phyloP scores from a whole-genome alignment of 2,888 invertebrate genomes.

The Drosophila koepferae region DNA sequence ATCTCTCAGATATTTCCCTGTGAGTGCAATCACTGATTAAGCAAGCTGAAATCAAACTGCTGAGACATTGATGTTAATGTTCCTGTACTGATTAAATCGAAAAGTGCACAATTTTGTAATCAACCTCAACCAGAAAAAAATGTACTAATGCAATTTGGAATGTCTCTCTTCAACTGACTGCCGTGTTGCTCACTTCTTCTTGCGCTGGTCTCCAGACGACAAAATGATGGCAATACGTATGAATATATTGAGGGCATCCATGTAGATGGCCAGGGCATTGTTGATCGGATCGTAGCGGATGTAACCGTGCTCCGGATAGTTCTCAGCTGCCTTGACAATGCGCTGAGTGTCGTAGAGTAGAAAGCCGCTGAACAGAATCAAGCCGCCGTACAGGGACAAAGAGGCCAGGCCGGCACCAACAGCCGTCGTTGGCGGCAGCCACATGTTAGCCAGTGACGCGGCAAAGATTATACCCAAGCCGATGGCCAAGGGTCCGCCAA shows the following conservation, averaged over 20 bases:
- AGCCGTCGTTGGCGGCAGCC: conserved; percentile 95
- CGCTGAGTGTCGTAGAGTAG: conserved; percentile 97
- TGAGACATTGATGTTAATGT: background rate
- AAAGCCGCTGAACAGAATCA: conserved; percentile 96
- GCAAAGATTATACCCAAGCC: conserved; percentile 98
- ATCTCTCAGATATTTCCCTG: background rate
- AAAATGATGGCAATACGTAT: conserved; percentile 96
- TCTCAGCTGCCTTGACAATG: conserved; percentile 94
- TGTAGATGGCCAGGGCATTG: conserved; percentile 96
- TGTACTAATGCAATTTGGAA: conserved; percentile 23
- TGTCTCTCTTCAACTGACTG: background rate
- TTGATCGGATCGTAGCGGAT: conserved; percentile 96
- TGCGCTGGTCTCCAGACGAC: conserved; percentile 87
- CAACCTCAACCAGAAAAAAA: conserved; percentile 1
- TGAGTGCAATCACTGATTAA: background rate
- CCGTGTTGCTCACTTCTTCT: conserved; percentile 2
- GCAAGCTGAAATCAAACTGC: background rate
- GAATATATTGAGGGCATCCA: conserved; percentile 98
- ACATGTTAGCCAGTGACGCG: conserved; percentile 95
- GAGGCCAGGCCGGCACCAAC: conserved; percentile 96
- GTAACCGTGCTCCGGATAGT: conserved; percentile 88
- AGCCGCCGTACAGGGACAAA: conserved; percentile 96
- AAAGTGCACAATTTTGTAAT: conserved; percentile 14
- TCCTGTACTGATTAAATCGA: conserved; percentile 2
- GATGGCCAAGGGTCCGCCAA: conserved; percentile 98